phyloP scores from a whole-genome alignment of 2,797 vertebrate species.

The Tenualosa thibaudeaui region DNA sequence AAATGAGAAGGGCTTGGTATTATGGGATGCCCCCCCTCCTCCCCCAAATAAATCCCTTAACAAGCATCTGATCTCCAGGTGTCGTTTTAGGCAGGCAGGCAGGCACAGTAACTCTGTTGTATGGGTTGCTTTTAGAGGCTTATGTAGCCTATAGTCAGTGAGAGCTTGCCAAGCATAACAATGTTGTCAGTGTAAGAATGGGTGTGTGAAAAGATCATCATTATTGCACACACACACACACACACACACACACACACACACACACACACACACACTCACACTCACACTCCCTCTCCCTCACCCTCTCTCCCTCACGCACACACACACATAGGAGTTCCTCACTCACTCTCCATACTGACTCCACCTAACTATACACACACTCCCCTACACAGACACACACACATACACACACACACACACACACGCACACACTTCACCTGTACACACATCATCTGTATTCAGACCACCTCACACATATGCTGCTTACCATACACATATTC shows the following conservation, averaged over 20 bases:
- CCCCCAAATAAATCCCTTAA: not conserved
- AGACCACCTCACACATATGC: not conserved
- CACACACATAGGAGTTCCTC: not conserved
- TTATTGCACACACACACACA: conserved; percentile 13
- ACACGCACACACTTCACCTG: not conserved
- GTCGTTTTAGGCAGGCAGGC: not conserved
- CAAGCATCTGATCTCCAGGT: conserved; percentile 24
- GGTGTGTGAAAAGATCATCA: not conserved
- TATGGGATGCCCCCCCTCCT: not conserved
- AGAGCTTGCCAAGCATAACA: no score
- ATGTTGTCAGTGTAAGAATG: not conserved
- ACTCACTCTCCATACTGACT: not conserved
- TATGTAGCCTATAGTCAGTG: not conserved
- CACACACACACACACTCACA: conserved; percentile 1
- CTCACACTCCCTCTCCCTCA: not conserved
- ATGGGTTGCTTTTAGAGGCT: not conserved
- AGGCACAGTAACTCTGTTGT: not conserved
- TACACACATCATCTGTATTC: not conserved
- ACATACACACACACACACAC: not conserved
- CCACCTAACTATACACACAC: not conserved
- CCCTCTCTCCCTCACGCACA: not conserved
- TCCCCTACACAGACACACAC: not conserved
- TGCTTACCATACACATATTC: not conserved
- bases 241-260: conserved; percentile 24
- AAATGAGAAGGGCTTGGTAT: not conserved